phyloP scores from a whole-genome alignment of 2,888 invertebrate species.

The Dolichomitus sp. region DNA sequence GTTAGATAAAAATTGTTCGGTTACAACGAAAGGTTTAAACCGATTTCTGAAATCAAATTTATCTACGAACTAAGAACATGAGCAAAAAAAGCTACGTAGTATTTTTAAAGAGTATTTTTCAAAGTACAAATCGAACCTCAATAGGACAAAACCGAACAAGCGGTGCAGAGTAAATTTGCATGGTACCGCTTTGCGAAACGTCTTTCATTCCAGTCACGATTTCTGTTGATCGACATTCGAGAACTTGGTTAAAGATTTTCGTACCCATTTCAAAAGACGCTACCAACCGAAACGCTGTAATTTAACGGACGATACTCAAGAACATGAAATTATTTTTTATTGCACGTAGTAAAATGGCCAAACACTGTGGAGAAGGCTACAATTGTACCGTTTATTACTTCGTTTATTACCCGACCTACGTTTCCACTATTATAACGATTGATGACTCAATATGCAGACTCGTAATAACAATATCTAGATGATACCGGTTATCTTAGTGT shows the following conservation, averaged over 20 bases:
- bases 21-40: not conserved
- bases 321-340: not conserved
- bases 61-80: not conserved
- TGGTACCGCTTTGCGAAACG: not conserved
- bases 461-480: constrained; percentile 23
- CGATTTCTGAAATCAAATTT: not conserved
- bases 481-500: not conserved
- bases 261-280: not conserved
- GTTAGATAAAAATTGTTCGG: not conserved
- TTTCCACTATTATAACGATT: constrained; percentile 43
- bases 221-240: not conserved
- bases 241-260: not conserved
- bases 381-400: not conserved
- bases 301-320: not conserved
- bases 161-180: not conserved
- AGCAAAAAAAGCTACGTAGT: not conserved
- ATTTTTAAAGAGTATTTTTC: not conserved
- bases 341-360: constrained; percentile 2
- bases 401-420: not conserved
- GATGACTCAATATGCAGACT: constrained; percentile 39
- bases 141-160: not conserved
- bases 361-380: not conserved
- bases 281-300: not conserved
- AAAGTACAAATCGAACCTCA: not conserved
- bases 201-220: not conserved